A percentile compares a stretch with the other conserved stretches of the same genome.
These are phyloP conservation scores for Nemotelus nigrinus DNA, from an alignment of 2,888 invertebrate species.

Conservation along the genomic window DNA sequence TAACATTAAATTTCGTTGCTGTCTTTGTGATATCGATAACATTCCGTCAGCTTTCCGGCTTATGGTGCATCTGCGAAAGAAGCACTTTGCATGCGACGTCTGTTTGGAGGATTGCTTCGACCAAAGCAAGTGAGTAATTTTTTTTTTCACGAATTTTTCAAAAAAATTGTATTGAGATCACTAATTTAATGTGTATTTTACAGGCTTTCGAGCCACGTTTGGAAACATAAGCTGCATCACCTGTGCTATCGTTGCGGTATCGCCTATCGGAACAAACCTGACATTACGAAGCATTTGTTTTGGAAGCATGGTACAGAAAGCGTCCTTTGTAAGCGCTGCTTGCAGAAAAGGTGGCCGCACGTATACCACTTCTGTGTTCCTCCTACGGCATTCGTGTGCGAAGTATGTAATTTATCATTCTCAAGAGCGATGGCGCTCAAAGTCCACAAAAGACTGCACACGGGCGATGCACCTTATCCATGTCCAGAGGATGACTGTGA, in stretches of 20 bases:
- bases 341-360: slow-evolving; percentile 92
- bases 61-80: slow-evolving; percentile 87
- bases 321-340: slow-evolving; percentile 82
- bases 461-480: slow-evolving; percentile 75
- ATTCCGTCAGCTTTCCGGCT: slow-evolving; percentile 87
- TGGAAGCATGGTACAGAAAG: slow-evolving; percentile 95
- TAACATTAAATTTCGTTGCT: slow-evolving; percentile 81
- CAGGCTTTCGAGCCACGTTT: slow-evolving; percentile 84
- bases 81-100: slow-evolving; percentile 87
- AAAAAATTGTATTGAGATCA: neutral
- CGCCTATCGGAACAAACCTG: slow-evolving; percentile 86
- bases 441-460: slow-evolving; percentile 85
- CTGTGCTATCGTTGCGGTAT: slow-evolving; percentile 89
- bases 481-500: slow-evolving; percentile 78
- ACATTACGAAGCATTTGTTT: slow-evolving; percentile 88
- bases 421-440: slow-evolving; percentile 80
- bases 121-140: slow-evolving; percentile 65
- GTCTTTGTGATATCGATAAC: slow-evolving; percentile 79
- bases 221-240: slow-evolving; percentile 90
- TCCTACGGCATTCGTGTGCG: slow-evolving; percentile 80
- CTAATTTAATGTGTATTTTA: neutral
- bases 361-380: slow-evolving; percentile 91
- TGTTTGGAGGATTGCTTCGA: slow-evolving; percentile 84
- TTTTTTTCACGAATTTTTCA: neutral
- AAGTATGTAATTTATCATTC: slow-evolving; percentile 81